phyloP scores from a whole-genome alignment of 2,113 vertebrate genomes.

The Hippocampus guttulatus region DNA sequence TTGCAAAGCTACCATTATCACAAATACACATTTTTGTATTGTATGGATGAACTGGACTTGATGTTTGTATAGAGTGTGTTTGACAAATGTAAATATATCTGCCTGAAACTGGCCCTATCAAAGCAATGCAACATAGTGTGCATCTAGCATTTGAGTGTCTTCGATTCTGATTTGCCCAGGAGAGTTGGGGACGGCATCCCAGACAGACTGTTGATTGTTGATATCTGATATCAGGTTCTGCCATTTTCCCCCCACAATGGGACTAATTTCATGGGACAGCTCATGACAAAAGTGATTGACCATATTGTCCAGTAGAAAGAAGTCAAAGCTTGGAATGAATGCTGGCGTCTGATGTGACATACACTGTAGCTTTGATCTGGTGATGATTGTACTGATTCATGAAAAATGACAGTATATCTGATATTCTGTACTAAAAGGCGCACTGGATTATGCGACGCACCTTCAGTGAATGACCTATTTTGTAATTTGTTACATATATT shows the following conservation, averaged over 20 bases:
- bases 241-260: constrained; percentile 64
- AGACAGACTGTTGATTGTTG: constrained; percentile 62
- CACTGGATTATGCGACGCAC: no score
- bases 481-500: no score
- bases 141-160: constrained; percentile 42
- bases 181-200: constrained; percentile 47
- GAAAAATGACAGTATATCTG: no score
- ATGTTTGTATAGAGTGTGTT: constrained; percentile 57
- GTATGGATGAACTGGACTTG: constrained; percentile 27
- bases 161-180: constrained; percentile 61
- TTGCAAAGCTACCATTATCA: constrained; percentile 1
- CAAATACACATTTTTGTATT: constrained; percentile 8
- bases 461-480: no score
- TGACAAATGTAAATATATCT: constrained; percentile 44
- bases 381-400: neutral
- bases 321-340: constrained; percentile 52
- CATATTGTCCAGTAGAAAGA: constrained; percentile 65
- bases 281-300: constrained; percentile 57
- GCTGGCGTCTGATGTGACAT: constrained; percentile 38
- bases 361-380: neutral
- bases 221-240: constrained; percentile 66
- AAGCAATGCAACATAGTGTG: constrained; percentile 21
- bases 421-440: no score
- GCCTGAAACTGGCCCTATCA: constrained; percentile 36
- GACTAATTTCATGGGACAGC: constrained; percentile 64